These are phyloP conservation scores for Atrichornis clamosus DNA, from an alignment of 2,113 vertebrate genomes.

Conservation along the genomic window DNA sequence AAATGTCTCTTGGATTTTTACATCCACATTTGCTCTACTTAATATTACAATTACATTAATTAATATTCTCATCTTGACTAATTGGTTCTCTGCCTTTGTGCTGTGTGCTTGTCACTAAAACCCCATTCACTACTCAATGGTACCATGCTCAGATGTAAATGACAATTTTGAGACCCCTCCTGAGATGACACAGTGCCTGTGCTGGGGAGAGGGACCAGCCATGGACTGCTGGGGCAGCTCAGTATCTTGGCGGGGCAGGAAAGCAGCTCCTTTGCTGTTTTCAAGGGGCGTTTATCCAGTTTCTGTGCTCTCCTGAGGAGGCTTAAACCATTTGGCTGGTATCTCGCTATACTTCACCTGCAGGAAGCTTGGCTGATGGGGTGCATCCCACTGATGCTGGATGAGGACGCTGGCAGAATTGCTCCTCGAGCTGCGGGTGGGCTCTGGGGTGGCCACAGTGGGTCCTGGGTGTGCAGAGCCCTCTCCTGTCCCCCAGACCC, in stretches of 20 bases:
- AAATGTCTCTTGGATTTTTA: neutral
- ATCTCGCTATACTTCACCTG: neutral
- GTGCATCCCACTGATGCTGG: neutral
- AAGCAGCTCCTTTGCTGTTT: neutral
- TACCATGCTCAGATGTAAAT: neutral
- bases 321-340: neutral
- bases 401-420: neutral
- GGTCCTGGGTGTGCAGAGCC: neutral
- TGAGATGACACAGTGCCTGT: accelerated
- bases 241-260: accelerated
- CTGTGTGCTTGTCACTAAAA: neutral
- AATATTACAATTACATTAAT: neutral
- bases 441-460: neutral
- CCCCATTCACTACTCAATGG: neutral
- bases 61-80: neutral
- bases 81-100: neutral
- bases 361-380: neutral
- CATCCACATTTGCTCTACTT: neutral
- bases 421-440: neutral
- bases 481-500: neutral
- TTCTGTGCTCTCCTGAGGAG: neutral
- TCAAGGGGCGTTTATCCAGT: neutral
- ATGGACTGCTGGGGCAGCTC: neutral
- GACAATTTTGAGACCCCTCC: neutral
- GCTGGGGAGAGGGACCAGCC: neutral